phyloP scores from a whole-genome alignment of 2,113 vertebrate species.

The Microcebus tavaratra region DNA sequence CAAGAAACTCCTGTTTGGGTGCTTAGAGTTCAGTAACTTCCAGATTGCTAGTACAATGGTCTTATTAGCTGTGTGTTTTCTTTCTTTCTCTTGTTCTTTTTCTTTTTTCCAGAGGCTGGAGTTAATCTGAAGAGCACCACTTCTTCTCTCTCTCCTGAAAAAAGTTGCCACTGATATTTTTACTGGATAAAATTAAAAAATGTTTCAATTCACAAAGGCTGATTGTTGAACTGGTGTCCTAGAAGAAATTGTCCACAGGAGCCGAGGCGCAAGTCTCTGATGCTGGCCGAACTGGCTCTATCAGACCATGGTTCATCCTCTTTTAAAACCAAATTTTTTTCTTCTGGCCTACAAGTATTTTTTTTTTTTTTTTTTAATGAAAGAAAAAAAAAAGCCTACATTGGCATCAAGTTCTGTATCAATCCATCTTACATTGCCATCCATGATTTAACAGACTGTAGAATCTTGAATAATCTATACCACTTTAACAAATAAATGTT shows the following conservation, averaged over 20 bases:
- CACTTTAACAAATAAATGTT: conserved; percentile 89
- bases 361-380: conserved; percentile 64
- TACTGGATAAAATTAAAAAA: conserved; percentile 75
- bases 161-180: conserved; percentile 63
- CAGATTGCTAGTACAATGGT: not conserved
- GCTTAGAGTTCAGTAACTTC: not conserved
- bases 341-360: conserved; percentile 81
- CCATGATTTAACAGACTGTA: conserved; percentile 84
- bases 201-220: conserved; percentile 68
- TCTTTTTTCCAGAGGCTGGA: conserved; percentile 81
- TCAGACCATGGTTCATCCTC: conserved; percentile 56
- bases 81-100: not conserved
- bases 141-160: conserved; percentile 63
- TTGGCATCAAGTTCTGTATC: conserved; percentile 77
- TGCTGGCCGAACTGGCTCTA: not conserved
- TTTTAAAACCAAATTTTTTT: conserved; percentile 77
- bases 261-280: conserved; percentile 54
- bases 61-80: conserved; percentile 55
- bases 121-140: conserved; percentile 74
- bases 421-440: conserved; percentile 75
- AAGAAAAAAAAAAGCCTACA: conserved; percentile 29
- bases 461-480: conserved; percentile 83
- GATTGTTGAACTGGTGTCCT: conserved; percentile 50
- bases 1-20: not conserved
- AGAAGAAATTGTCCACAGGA: conserved; percentile 68